Evolutionary conservation across 2,888 invertebrate genomes (phyloP), one percentile per base, ranked within the genome.

Genomic region (Adelphocoris suturalis): DNA sequence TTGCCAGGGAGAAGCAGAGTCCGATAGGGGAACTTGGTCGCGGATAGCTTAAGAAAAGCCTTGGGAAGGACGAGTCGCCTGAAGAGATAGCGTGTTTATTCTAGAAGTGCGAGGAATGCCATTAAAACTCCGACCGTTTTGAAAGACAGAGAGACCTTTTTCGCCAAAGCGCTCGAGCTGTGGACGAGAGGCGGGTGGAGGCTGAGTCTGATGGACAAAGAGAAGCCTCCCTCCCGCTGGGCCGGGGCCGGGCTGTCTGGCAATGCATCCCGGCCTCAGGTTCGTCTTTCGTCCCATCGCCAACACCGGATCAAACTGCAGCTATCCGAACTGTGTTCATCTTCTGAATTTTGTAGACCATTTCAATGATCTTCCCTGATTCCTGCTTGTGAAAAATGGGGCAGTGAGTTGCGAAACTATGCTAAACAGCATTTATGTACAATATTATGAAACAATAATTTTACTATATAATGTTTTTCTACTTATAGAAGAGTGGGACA

Each of bases 81-180:
- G 48, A 52, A 9, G 9, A n/a, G 82, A n/a, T 55, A 75, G 86
- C 46, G 85, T 85, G 86, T 86, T 86, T 86, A 86, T 86, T 86
- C 86, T 37, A 86, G 86, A 86, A 86, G 86, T 86, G 86, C 86
- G 86, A 86, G 47, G 86, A 86, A 86, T 86, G 86, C 75, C 75
- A 86, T 86, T 86, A 86, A 82, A 61, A 75, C 86, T 48, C 82
- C 47, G 48, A 19, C 82, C 47, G 81, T 23, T 48, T 46, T 23
- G 81, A 46, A 81, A 19, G 81, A 81, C 14, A 14, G 47, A 13
- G 46, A 46, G 81, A 47, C 52, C 52, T 52, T 52, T 52, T 52
- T 52, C 52, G 52, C 52, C 52, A 16, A 52, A 52, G 52, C 52
- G 52, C 52, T 52, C 14, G 52, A 52, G 68, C 11, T 12, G 23